Evolutionary conservation across 2,797 vertebrate genomes (phyloP), one percentile per base, ranked within the genome.

Genomic region (Columba guinea): DNA sequence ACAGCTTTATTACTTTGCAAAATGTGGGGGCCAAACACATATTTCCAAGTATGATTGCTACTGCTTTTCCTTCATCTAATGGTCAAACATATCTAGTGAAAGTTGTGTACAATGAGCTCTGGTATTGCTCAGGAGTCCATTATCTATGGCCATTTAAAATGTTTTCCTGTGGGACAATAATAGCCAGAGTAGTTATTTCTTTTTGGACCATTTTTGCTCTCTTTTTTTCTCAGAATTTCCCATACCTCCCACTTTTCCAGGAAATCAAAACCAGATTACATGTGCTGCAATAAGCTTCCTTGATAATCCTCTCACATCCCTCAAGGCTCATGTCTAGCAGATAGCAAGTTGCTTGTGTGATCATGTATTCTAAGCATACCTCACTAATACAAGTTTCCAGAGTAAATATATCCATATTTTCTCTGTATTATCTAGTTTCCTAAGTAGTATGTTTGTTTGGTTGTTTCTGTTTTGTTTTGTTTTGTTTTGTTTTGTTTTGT

Each of bases 1-100:
- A 81, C 87, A 96, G 59, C 55, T 93, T 88, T 90, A 89, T 94
- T 96, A 71, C 63, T 95, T 78, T 2, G 4, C 35, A 90, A 86
- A 92, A 76, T 48, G 28, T 14, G 19, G 21, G 26, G 39, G 16
- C 30, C 78, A 94, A 95, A 68, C 41, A 77, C 51, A 30, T 78
- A 86, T 86, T 94, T 91, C 82, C 65, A 78, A 95, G 55, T 59
- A 75, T 62, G 87, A 93, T 71, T 83, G 59, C 46, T 85, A 62
- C 90, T 86, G 41, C 67, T 91, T 93, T 88, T 81, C 35, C 44
- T 88, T 95, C 41, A 48, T 82, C 22, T 87, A 67, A 60, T 18
- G 23, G 39, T 63, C 51, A 88, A 69, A 28, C 32, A 27, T 88
- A 75, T 86, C 87, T 81, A 73, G 44, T 10, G 15, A 59, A 89